phyloP scores from a whole-genome alignment of 2,113 vertebrate species.

The Mirza zaza region DNA sequence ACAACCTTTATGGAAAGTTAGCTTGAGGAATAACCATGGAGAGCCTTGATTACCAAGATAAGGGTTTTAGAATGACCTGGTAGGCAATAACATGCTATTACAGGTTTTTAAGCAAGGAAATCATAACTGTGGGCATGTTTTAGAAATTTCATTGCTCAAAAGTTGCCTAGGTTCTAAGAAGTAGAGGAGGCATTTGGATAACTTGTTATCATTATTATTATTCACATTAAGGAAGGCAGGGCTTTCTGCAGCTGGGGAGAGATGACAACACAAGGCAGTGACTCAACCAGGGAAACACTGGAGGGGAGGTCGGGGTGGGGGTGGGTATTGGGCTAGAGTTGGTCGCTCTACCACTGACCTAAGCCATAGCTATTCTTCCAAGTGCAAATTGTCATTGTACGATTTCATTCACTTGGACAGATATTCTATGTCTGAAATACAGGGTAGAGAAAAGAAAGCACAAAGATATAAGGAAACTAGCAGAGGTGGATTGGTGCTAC shows the following conservation, averaged over 20 bases:
- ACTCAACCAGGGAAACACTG: background rate
- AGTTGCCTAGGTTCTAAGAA: background rate
- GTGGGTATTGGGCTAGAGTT: fast-evolving
- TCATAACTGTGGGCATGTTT: background rate
- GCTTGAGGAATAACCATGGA: background rate
- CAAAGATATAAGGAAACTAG: no score
- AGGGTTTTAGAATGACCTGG: background rate
- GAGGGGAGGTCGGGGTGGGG: no score
- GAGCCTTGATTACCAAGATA: fast-evolving
- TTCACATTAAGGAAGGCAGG: no score
- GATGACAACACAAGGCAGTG: background rate
- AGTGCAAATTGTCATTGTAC: fast-evolving
- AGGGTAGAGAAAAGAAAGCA: background rate
- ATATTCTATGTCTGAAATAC: background rate
- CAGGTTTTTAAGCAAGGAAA: background rate
- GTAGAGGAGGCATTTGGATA: no score
- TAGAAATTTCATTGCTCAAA: background rate
- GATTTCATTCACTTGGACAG: background rate
- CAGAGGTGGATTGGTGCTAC: no score
- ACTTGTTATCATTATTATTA: background rate
- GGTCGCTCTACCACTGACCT: fast-evolving
- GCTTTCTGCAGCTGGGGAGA: background rate
- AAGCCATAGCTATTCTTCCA: fast-evolving
- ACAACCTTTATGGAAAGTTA: background rate
- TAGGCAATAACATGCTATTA: no score